These are phyloP conservation scores for Baccha elongata DNA, from an alignment of 2,888 invertebrate species.

Conservation along the genomic window DNA sequence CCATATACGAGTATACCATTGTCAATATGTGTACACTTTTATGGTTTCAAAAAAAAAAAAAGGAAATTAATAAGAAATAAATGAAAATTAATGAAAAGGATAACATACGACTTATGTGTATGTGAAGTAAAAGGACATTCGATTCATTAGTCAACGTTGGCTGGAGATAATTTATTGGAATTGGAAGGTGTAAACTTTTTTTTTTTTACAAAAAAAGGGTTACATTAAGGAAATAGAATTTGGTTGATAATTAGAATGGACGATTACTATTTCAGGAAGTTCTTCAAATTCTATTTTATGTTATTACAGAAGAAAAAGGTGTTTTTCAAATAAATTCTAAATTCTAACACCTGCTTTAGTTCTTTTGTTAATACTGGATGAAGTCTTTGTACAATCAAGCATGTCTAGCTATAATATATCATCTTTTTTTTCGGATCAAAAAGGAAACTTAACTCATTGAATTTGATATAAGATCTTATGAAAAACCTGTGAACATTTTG, in stretches of 20 bases:
- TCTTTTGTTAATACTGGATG: too few relatives aligned
- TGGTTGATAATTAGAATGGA: slow-evolving; percentile 19
- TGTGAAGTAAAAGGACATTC: slow-evolving; percentile 36
- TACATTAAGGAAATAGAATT: background rate
- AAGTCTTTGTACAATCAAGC: too few relatives aligned
- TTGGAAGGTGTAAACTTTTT: slow-evolving; percentile 25
- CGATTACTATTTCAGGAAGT: too few relatives aligned
- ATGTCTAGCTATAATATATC: too few relatives aligned
- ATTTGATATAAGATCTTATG: too few relatives aligned
- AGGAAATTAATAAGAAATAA: slow-evolving; percentile 62
- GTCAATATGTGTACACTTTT: slow-evolving; percentile 48
- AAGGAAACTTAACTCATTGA: too few relatives aligned
- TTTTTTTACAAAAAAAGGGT: slow-evolving; percentile 18
- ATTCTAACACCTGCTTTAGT: too few relatives aligned
- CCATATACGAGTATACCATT: background rate
- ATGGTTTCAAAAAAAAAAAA: slow-evolving; percentile 46
- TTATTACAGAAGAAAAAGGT: too few relatives aligned
- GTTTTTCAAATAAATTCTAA: too few relatives aligned
- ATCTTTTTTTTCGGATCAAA: too few relatives aligned
- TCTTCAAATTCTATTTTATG: too few relatives aligned
- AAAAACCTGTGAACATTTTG: too few relatives aligned
- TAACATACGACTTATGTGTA: slow-evolving; percentile 47
- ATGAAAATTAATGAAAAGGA: slow-evolving; percentile 72
- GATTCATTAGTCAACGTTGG: slow-evolving; percentile 51
- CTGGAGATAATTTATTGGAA: slow-evolving; percentile 3